Percentiles rank a stretch among this genome's conserved stretches.
Evolutionary conservation across 30 jellyfish, hydroid and myxozoan genomes (phyloP).

Genomic region (Pseudorhiza aurosa): DNA sequence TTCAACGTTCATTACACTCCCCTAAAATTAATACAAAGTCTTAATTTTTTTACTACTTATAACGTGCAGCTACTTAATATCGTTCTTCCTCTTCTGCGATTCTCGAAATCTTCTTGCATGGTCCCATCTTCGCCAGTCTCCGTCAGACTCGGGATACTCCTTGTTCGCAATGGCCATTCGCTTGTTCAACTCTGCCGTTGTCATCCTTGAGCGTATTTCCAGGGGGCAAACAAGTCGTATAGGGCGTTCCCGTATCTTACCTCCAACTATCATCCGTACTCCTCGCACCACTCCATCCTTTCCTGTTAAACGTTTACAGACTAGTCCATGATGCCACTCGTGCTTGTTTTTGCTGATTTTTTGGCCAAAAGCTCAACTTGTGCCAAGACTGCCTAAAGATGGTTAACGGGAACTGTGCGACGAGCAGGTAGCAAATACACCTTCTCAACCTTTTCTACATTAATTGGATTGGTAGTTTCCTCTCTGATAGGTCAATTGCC

Average conservation of each 20-base stretch:
- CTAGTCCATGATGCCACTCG: conserved; percentile 51
- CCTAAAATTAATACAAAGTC: conserved; percentile 1
- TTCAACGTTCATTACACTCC: conserved; percentile 8
- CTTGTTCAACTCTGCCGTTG: not conserved
- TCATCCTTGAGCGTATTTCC: conserved; percentile 3
- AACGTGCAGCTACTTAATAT: no score
- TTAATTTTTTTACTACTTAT: not conserved
- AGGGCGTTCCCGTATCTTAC: conserved; percentile 29
- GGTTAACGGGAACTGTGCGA: no score
- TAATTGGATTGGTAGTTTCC: no score
- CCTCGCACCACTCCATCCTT: conserved; percentile 44
- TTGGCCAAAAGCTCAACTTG: no score
- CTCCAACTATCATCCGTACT: conserved; percentile 36
- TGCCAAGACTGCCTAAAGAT: no score
- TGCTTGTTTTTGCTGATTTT: conserved; percentile 35
- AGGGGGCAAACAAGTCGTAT: conserved; percentile 2
- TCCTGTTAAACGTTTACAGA: conserved; percentile 47
- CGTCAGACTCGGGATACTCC: no score
- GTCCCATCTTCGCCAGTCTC: not conserved
- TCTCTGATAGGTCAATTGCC: no score
- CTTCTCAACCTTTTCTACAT: no score
- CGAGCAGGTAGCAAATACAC: no score
- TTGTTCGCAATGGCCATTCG: not conserved
- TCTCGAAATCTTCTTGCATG: not conserved
- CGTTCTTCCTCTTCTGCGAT: not conserved